Evolutionary conservation across 2,888 invertebrate species (phyloP), one percentile per base, ranked within the genome.

Genomic region (Cosmorhoe ocellata): DNA sequence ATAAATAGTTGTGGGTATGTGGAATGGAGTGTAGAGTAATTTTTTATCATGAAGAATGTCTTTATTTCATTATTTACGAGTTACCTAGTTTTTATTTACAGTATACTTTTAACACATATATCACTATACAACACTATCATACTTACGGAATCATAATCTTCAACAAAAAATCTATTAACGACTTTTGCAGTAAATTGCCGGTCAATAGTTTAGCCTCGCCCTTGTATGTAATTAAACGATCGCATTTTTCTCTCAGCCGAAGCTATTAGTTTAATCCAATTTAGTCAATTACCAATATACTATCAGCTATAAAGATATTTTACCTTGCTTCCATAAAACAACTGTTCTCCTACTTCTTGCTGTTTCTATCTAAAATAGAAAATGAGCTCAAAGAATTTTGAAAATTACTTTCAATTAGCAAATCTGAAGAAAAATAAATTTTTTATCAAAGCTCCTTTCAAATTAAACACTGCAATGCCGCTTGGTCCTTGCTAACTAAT

Each of bases 271-370:
- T 51, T 54, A 45, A 56, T 50, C 47, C 43, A 50, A 44, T 56
- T 53, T n/a, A 51, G 45, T 51, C 40, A 44, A 41, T 58, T 61
- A 52, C 30, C 22, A 37, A 58, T 49, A 45, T 51, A 42, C 28
- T 44, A 36, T 11, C 47, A 37, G 52, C 45, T 61, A 55, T 60
- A 53, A 46, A 51, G 27, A 31, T 33, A 43, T 18, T 24, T 39
- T 6, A 22, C 37, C 37, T 13, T 33, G 18, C 55, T 55, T 57
- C 54, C 43, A 11, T 30, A 37, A 18, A 33, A 12, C 24, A 24
- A 24, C 11, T n/a, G n/a, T n/a, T n/a, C n/a, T 31, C 24, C 13
- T 24, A 22, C 6, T 7, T 7, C 24, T 24, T 24, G 24, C 1
- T 7, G 2, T 18, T 5, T 18, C 18, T 3, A 18, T 2, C 18